Percentiles rank a stretch among this genome's conserved stretches.
These are phyloP conservation scores for Cassiopea andromeda DNA, from an alignment of 30 jellyfish, hydroid and myxozoan genomes.

Conservation along the genomic window DNA sequence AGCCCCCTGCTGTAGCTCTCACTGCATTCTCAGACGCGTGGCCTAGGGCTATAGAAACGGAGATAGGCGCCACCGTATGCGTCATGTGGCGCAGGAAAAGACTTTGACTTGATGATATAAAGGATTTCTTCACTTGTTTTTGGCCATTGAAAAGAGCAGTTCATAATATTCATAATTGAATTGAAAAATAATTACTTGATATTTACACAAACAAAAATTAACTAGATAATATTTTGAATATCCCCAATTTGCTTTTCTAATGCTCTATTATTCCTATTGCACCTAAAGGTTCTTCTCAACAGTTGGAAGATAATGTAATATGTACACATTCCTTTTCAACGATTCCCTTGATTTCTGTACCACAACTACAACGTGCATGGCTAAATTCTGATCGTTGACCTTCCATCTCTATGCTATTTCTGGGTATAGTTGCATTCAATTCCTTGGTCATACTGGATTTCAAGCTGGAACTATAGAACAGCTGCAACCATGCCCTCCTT, in stretches of 20 bases:
- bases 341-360: too few species aligned
- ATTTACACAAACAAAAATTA: background rate
- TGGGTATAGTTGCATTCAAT: background rate
- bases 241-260: background rate
- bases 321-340: too few species aligned
- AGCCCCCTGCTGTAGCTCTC: too few species aligned
- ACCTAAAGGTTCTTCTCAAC: background rate
- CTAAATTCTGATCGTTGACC: background rate
- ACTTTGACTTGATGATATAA: background rate
- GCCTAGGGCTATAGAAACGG: too few species aligned
- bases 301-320: too few species aligned
- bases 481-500: constrained; percentile 85
- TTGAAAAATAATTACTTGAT: background rate
- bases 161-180: background rate
- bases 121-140: background rate
- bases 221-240: background rate
- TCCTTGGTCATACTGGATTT: background rate
- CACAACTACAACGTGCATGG: too few species aligned
- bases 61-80: too few species aligned
- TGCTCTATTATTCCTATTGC: background rate
- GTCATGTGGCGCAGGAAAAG: background rate
- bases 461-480: constrained; percentile 6
- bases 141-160: background rate
- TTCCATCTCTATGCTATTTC: background rate
- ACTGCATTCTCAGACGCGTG: too few species aligned